phyloP scores from a whole-genome alignment of 2,888 invertebrate species.

The Cepaea hortensis region DNA sequence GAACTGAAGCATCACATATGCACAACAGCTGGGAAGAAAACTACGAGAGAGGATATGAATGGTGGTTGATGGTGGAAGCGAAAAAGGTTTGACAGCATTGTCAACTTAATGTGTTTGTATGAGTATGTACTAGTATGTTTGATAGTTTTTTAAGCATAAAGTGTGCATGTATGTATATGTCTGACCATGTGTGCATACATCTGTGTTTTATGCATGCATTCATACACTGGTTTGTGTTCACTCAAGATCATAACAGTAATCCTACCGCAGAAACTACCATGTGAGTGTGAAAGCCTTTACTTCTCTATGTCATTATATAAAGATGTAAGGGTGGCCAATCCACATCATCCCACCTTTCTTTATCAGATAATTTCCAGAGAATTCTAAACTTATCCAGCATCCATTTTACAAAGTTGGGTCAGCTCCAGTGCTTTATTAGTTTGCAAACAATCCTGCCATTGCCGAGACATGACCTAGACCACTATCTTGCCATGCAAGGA shows the following conservation, averaged over 20 bases:
- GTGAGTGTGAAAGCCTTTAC: no score
- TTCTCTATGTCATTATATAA: no score
- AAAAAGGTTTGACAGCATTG: conserved; percentile 51
- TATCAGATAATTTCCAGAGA: no score
- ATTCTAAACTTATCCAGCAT: no score
- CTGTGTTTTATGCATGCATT: background rate
- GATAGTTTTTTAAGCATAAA: background rate
- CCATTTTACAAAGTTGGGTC: no score
- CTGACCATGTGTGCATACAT: background rate
- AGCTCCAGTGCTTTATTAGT: no score
- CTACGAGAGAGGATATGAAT: conserved; percentile 74
- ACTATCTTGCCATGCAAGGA: no score
- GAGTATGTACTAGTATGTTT: background rate
- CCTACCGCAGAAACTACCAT: no score
- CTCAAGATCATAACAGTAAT: background rate
- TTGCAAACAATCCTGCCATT: no score
- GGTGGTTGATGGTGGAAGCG: conserved; percentile 74
- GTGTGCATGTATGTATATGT: background rate
- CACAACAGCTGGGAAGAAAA: conserved; percentile 70
- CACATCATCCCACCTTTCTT: no score
- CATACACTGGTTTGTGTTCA: background rate
- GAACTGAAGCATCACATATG: conserved; percentile 75
- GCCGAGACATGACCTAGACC: no score
- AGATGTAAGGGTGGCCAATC: no score
- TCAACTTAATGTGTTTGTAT: background rate